Evolutionary conservation across 2,888 invertebrate genomes (phyloP).

Genomic region (Andrena chrysosceles): DNA sequence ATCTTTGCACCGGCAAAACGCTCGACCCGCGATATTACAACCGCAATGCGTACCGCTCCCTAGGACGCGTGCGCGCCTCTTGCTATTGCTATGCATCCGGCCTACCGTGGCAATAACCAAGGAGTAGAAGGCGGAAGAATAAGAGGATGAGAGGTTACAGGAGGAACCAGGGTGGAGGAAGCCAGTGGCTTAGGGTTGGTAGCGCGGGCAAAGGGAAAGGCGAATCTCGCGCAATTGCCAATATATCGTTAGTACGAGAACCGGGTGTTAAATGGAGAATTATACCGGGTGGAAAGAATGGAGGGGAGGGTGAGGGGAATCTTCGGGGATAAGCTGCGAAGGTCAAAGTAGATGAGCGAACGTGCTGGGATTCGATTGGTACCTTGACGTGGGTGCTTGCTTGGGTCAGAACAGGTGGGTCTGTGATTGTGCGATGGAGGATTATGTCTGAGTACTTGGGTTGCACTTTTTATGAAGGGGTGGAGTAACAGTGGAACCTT

Average conservation of each 20-base stretch:
- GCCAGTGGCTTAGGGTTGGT: slow-evolving; percentile 16
- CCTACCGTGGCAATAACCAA: slow-evolving; percentile 22
- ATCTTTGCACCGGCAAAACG: slow-evolving; percentile 72
- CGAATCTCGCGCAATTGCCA: slow-evolving; percentile 76
- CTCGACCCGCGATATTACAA: slow-evolving; percentile 79
- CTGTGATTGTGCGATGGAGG: too few relatives aligned
- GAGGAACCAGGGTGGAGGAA: slow-evolving; percentile 29
- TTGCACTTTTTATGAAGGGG: too few relatives aligned
- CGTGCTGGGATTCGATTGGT: slow-evolving; percentile 39
- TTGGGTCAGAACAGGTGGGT: too few relatives aligned
- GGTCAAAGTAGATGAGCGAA: slow-evolving; percentile 27
- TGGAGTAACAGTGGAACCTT: too few relatives aligned
- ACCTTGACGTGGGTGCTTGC: not conserved
- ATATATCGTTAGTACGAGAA: slow-evolving; percentile 78
- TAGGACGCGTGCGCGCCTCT: slow-evolving; percentile 75
- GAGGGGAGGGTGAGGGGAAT: slow-evolving; percentile 2
- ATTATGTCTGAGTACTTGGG: too few relatives aligned
- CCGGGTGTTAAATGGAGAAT: slow-evolving; percentile 76
- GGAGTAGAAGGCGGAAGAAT: slow-evolving; percentile 30
- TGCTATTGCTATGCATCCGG: slow-evolving; percentile 76
- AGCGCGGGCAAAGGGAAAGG: slow-evolving; percentile 53
- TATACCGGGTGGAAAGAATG: slow-evolving; percentile 44
- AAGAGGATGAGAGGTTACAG: slow-evolving; percentile 6
- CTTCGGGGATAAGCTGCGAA: slow-evolving; percentile 24
- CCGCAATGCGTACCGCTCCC: slow-evolving; percentile 82